Evolutionary conservation across 2,888 invertebrate genomes (phyloP), one percentile per base, ranked within the genome.

Genomic region (Tenthredo distinguenda): DNA sequence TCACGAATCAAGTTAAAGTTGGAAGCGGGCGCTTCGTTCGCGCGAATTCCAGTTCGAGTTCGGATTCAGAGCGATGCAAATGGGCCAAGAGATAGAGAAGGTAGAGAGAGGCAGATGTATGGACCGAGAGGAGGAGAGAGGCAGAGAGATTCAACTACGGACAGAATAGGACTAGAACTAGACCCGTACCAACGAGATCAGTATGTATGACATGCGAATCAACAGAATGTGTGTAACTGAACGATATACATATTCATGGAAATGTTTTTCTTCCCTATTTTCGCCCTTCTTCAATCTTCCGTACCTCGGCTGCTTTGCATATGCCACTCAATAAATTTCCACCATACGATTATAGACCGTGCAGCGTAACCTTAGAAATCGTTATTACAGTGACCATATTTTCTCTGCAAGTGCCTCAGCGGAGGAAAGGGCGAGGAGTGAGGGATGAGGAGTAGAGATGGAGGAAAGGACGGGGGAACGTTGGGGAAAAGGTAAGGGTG

Each of bases 121-220:
- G 50, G 15, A 26, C 18, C 50, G 5, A 26, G 50, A 76, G 31
- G 18, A 18, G 7, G n/a, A 62, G 58, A 34, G 79, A 50, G 62
- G 40, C 40, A 15, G 21, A 21, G 62, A 40, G 37, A 79, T 37
- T 62, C n/a, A 58, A 37, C 55, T 58, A 79, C 37, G 26, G 26
- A 18, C 50, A 55, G 77, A 77, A 55, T 55, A 47, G 47, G 71
- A 71, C 72, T 31, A 40, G 55, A 50, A 81, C 77, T 79, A 79
- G 55, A 34, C n/a, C 50, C n/a, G 34, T 34, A 34, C 34, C 50
- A 31, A 43, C 34, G 10, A n/a, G 31, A 79, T 81, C 79, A 81
- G 79, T 81, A 81, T 81, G 79, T 81, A 81, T 81, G 79, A 81
- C 58, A 81, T 81, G 79, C 79, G 79, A 81, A 81, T 81, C 58